Conservation (phyloP, 2,797 vertebrate genomes). For the Aldrovandia affinis region DNA sequence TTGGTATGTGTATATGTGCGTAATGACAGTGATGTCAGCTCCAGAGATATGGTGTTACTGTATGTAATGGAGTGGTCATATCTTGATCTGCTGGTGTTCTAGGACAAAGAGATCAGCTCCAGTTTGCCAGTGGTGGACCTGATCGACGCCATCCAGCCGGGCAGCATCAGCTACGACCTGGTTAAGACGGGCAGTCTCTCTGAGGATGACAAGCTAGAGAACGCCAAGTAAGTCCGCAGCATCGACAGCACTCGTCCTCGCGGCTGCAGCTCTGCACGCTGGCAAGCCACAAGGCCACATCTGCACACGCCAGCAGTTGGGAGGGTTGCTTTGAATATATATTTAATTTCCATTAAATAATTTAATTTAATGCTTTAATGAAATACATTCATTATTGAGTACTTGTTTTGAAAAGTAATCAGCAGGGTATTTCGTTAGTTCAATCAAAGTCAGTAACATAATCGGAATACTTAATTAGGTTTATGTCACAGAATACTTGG, state of each 20-base stretch:
- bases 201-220: constrained; percentile 88
- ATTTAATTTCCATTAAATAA: not conserved
- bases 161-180: constrained; percentile 90
- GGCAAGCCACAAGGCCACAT: not conserved
- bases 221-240: constrained; percentile 84
- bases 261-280: not conserved
- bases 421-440: not conserved
- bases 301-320: not conserved
- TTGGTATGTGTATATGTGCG: not conserved
- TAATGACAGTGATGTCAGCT: not conserved
- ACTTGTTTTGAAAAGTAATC: not conserved
- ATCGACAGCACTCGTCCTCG: not conserved
- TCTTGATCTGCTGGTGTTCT: not conserved
- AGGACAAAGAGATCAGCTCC: constrained; percentile 89
- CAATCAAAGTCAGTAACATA: too few relatives aligned
- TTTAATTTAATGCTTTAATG: not conserved
- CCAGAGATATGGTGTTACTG: not conserved
- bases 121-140: constrained; percentile 92
- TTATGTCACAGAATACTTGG: too few relatives aligned
- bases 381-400: not conserved
- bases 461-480: too few relatives aligned
- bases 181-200: constrained; percentile 80
- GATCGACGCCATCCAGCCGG: constrained; percentile 92
- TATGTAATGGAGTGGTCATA: too few relatives aligned
- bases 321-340: not conserved